Evolutionary conservation across 2,888 invertebrate genomes (phyloP).

Genomic region (Tetheella fluctuosa): DNA sequence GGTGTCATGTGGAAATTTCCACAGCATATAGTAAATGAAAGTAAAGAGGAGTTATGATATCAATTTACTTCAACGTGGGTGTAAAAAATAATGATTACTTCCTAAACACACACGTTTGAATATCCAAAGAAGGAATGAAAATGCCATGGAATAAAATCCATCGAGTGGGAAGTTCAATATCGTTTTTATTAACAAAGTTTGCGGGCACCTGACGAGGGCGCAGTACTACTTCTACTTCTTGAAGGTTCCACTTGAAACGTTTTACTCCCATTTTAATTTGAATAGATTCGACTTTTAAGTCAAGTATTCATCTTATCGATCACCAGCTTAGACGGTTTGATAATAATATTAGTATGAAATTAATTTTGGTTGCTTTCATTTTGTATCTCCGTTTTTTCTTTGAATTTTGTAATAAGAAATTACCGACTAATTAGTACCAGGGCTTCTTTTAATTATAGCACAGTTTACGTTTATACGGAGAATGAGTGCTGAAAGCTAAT

Average conservation of each 20-base stretch:
- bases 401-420: conserved; percentile 9
- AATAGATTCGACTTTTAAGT: conserved; percentile 14
- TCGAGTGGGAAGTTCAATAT: conserved; percentile 42
- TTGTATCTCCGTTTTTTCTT: background rate
- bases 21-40: background rate
- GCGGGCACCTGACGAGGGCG: conserved; percentile 42
- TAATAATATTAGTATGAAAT: background rate
- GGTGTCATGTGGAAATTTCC: no score
- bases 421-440: background rate
- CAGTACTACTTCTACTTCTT: conserved; percentile 36
- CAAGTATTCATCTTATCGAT: background rate
- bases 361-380: background rate
- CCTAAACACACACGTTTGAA: conserved; percentile 8
- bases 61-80: background rate
- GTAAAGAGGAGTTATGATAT: background rate
- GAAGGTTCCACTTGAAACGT: conserved; percentile 42
- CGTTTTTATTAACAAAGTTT: conserved; percentile 61
- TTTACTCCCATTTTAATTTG: conserved; percentile 48
- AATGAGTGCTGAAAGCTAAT: no score
- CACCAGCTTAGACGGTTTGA: background rate
- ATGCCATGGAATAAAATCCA: conserved; percentile 32
- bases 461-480: no score
- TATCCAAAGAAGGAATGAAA: conserved; percentile 11
- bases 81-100: background rate
- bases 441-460: no score